These are phyloP conservation scores for Nanorana parkeri DNA, from an alignment of 2,113 vertebrate genomes.

Conservation along the genomic window DNA sequence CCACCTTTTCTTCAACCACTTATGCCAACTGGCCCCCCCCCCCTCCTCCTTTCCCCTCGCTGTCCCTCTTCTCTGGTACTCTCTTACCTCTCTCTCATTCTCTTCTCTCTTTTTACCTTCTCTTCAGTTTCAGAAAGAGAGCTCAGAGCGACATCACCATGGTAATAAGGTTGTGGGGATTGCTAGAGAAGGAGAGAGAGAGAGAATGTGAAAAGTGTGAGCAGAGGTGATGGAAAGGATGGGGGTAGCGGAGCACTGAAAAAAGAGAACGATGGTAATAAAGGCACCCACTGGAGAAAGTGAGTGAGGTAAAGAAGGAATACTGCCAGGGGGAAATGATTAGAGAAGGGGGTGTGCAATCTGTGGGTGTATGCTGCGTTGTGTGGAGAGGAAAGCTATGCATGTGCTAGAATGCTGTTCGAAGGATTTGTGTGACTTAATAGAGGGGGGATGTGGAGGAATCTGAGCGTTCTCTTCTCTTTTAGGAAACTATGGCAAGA, in stretches of 20 bases:
- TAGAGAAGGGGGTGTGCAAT: conserved; percentile 35
- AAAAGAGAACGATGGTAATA: conserved; percentile 34
- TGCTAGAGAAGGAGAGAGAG: conserved; percentile 45
- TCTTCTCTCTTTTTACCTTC: conserved; percentile 57
- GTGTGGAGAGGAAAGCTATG: conserved; percentile 30
- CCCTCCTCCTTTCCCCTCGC: background rate
- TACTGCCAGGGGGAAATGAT: conserved; percentile 19
- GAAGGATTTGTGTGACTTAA: conserved; percentile 29
- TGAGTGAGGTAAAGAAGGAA: conserved; percentile 21
- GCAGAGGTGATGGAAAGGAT: conserved; percentile 36
- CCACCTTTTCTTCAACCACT: background rate
- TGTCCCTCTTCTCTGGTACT: background rate
- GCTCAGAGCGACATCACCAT: conserved; percentile 57
- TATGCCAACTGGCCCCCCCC: background rate
- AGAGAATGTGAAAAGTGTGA: conserved; percentile 41
- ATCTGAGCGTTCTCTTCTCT: conserved; percentile 16
- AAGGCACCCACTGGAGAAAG: conserved; percentile 29
- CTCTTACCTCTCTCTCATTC: conserved; percentile 52
- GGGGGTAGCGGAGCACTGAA: conserved; percentile 22
- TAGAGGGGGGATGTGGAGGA: conserved; percentile 12
- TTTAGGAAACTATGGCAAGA: conserved; percentile 17
- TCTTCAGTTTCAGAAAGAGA: conserved; percentile 54
- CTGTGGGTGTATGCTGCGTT: conserved; percentile 47
- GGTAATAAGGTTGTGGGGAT: conserved; percentile 53
- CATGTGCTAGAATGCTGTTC: conserved; percentile 32